Evolutionary conservation across 2,797 vertebrate species (phyloP), one percentile per base, ranked within the genome.

Genomic region (Garrulus glandarius): DNA sequence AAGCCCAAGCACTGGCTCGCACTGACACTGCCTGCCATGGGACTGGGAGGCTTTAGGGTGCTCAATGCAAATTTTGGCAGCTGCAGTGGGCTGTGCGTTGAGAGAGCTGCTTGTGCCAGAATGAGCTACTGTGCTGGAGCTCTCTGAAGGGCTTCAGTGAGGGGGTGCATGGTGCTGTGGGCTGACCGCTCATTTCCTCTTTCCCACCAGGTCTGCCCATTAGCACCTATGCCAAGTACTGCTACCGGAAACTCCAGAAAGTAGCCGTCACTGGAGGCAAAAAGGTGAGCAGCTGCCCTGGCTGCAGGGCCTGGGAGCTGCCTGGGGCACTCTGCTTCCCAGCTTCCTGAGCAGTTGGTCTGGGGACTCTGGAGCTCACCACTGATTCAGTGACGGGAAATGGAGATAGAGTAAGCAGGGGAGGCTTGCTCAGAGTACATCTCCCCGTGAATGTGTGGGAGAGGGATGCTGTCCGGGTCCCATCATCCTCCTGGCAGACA

Each of bases 151-250:
- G 37, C 80, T 75, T 47, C 3, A 5, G 13, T 6, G 30, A 16
- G 24, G 46, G 46, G 34, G 13, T 55, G 8, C 26, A 2, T 1
- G 1, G 29, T 0, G 1, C 65, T 63, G 13, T 1, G 3, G 36
- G 37, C 71, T 95, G 44, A 95, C 39, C 0, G 0, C 74, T 82
- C 3, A 0, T 87, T 69, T 84, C 69, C 89, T 92, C 37, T 75
- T 81, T 95, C 41, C 83, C 11, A 6, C 19, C 96, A 99, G 99
- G 98, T 86, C 97, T 99, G 63, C 98, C 99, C 21, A 97, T 99
- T 94, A 99, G 99, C 97, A 99, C 98, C 11, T 99, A 99, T 0
- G 98, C 99, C 84, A 99, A 98, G 76, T 99, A 99, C 97, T 99
- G 99, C 97, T 98, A 99, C 93, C 97, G 99, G 77, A 99, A 99